A percentile compares a stretch with the other conserved stretches of the same genome.
Conservation (phyloP, 2,888 invertebrate genomes). For the Neoscelio sp. region DNA sequence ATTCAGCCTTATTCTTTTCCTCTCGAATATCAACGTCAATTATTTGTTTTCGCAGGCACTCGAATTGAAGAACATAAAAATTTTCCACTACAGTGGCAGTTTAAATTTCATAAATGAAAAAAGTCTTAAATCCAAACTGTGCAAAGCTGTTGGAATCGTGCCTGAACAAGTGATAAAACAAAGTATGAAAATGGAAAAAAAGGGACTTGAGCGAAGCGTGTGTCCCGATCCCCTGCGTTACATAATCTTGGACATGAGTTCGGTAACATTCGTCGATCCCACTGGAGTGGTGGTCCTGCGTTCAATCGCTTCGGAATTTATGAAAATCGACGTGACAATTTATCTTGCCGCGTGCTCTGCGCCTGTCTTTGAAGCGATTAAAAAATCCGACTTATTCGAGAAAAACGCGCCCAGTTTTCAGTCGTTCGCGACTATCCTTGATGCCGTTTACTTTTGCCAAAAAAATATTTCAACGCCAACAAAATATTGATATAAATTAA, state of each 20-base stretch:
- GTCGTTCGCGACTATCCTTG: conserved; percentile 87
- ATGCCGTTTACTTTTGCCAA: conserved; percentile 85
- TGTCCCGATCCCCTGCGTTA: conserved; percentile 74
- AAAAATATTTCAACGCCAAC: conserved; percentile 18
- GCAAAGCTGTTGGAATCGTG: conserved; percentile 84
- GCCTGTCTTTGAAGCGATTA: conserved; percentile 80
- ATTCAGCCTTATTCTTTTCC: no score
- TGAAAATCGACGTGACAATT: conserved; percentile 84
- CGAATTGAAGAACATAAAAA: conserved; percentile 86
- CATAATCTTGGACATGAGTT: conserved; percentile 86
- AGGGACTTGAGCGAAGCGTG: conserved; percentile 68
- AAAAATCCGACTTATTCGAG: conserved; percentile 79
- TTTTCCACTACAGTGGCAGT: conserved; percentile 88
- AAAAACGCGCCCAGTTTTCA: conserved; percentile 80
- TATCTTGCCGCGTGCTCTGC: conserved; percentile 85
- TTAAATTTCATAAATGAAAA: conserved; percentile 88
- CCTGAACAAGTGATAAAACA: conserved; percentile 83
- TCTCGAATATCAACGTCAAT: no score
- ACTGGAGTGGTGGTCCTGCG: conserved; percentile 86
- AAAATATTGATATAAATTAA: conserved; percentile 24
- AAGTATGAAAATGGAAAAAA: conserved; percentile 81
- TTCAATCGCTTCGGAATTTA: conserved; percentile 84
- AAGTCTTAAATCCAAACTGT: conserved; percentile 85
- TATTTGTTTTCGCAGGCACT: conserved; percentile 32
- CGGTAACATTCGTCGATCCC: conserved; percentile 87